Evolutionary conservation across 2,797 vertebrate species (phyloP), one percentile per base, ranked within the genome.

Genomic region (Knipowitschia caucasica): DNA sequence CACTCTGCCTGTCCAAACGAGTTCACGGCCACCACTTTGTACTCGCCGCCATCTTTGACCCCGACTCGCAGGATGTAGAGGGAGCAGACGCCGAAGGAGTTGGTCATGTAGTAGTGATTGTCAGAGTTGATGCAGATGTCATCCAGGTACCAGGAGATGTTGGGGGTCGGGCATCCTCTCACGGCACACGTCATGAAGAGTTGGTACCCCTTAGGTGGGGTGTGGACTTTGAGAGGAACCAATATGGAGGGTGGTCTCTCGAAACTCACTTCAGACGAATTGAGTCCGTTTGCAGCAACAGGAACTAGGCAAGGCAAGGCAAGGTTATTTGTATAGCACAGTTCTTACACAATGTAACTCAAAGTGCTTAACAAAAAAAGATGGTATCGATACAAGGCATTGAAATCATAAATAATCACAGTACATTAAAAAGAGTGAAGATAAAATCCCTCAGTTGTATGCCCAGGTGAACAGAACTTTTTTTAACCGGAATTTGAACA

Each of bases 171-270:
- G 0, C 67, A 66, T 61, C 94, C 94, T 5, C 81, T 80, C 11
- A 95, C 86, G 0, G 95, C 93, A 0, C 95, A 97, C 20, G 90
- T 95, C 94, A 97, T 96, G 54, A 34, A 88, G n/a, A 94, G 91
- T 40, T 93, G 87, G 0, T 90, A 94, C 40, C 94, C 93, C 0
- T 67, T 80, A 0, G 90, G 91, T 55, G 93, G 91, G 4, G 89
- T 77, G 5, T 94, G 93, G 1, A 88, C 64, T 72, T 93, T 93
- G 12, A 97, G 69, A 0, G 88, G 90, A 35, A 93, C 93, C n/a
- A 92, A 80, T 75, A 97, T 90, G 11, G 89, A 85, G 0, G 95
- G 94, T 45, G 90, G 89, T 59, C 85, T 89, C 57, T 84, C 88
- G 25, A 87, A 88, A 46, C 73, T 78, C 0, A 86, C 2, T 1